phyloP scores from a whole-genome alignment of 23 tunicate species.

The Ascidia mentula region DNA sequence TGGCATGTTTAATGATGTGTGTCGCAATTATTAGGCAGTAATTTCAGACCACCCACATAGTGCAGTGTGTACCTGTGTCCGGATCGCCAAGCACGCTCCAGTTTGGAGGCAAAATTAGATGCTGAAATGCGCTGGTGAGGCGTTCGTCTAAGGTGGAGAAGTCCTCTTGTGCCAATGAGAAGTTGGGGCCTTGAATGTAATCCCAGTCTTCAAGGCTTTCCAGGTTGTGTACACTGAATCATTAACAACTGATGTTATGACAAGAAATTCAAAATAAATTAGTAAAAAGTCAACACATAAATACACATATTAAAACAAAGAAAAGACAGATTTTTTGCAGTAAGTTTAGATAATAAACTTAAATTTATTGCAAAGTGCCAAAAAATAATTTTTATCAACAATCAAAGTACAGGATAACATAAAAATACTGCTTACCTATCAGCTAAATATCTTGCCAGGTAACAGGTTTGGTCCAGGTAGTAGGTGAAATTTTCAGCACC shows the following conservation, averaged over 20 bases:
- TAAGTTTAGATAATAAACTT: background rate
- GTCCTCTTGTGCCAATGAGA: conserved; percentile 90
- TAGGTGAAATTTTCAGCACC: conserved; percentile 73
- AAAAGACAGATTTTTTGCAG: background rate
- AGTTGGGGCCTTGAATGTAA: conserved; percentile 72
- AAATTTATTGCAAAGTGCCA: no score
- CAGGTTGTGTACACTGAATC: conserved; percentile 77
- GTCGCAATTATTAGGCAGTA: background rate
- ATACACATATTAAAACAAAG: background rate
- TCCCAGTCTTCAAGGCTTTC: conserved; percentile 96
- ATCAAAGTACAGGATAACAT: no score
- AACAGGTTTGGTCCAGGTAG: conserved; percentile 90
- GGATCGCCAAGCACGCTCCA: conserved; percentile 93
- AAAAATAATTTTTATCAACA: no score
- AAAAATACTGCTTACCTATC: conserved; percentile 61
- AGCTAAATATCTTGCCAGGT: conserved; percentile 84
- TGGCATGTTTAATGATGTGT: conserved; percentile 7
- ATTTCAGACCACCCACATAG: background rate
- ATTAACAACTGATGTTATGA: no score
- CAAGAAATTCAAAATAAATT: no score
- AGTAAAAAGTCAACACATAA: no score
- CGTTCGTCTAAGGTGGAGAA: conserved; percentile 90
- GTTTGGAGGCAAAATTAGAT: conserved; percentile 88
- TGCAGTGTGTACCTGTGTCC: conserved; percentile 24
- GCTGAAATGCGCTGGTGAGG: conserved; percentile 93